Evolutionary conservation across 1,140 invertebrate species (phyloP).

Genomic region (Trichonephila clavata): DNA sequence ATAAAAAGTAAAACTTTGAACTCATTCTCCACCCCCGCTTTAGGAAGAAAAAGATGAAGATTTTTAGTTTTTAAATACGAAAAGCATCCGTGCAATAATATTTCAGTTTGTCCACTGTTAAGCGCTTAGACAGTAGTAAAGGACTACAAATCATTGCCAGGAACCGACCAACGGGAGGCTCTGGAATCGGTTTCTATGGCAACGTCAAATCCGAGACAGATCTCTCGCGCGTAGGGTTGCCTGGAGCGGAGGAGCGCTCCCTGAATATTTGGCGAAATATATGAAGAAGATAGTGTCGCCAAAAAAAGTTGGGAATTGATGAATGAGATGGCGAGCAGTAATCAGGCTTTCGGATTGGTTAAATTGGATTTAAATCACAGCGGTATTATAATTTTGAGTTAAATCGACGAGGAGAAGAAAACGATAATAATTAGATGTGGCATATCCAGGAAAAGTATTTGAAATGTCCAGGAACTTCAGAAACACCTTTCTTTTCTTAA

Average conservation of each 20-base stretch:
- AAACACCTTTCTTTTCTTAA: too few species aligned
- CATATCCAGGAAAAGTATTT: too few species aligned
- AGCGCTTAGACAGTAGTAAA: constrained; percentile 66
- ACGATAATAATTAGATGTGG: too few species aligned
- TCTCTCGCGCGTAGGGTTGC: constrained; percentile 71
- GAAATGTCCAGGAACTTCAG: too few species aligned
- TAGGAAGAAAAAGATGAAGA: background rate
- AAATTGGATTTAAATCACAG: too few species aligned
- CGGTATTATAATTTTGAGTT: too few species aligned
- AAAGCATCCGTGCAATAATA: constrained; percentile 42
- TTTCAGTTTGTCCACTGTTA: constrained; percentile 70
- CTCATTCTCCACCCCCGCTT: background rate
- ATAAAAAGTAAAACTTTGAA: constrained; percentile 15
- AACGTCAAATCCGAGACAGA: constrained; percentile 76
- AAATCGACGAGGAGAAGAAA: too few species aligned
- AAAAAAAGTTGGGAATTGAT: background rate
- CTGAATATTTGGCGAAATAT: constrained; percentile 31
- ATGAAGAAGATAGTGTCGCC: background rate
- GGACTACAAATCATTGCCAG: constrained; percentile 74
- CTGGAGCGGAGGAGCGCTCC: background rate
- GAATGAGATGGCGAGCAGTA: background rate
- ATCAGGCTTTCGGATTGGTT: too few species aligned
- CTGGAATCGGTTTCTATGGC: constrained; percentile 71
- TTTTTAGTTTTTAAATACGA: constrained; percentile 65
- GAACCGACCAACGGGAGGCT: constrained; percentile 71